Conservation (phyloP, 2,113 vertebrate species). For the Rissa tridactyla region DNA sequence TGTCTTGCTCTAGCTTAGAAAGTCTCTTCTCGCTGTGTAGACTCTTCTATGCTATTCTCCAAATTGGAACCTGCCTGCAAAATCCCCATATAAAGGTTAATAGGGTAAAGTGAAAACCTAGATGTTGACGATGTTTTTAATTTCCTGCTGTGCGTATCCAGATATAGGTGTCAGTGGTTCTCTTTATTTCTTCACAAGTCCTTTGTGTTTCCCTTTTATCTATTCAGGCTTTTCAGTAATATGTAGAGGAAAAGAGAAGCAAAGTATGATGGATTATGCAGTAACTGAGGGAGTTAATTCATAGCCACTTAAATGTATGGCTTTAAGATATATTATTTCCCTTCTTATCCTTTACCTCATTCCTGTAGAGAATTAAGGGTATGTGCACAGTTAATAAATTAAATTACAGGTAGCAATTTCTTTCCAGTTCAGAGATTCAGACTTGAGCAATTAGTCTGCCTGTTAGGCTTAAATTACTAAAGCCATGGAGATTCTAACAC, state of each 20-base stretch:
- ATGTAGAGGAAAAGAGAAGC: neutral
- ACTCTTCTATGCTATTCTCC: neutral
- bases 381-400: neutral
- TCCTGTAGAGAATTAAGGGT: neutral
- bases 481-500: neutral
- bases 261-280: slow-evolving; percentile 11
- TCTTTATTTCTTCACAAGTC: neutral
- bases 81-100: neutral
- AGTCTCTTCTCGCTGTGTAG: neutral
- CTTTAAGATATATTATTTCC: slow-evolving; percentile 18
- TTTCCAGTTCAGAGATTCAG: slow-evolving; percentile 4
- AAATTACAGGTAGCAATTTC: neutral
- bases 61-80: neutral
- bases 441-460: neutral
- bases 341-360: neutral
- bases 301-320: neutral
- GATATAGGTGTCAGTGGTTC: neutral
- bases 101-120: neutral
- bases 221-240: neutral
- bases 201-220: neutral
- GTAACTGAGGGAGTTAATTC: slow-evolving; percentile 10
- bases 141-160: neutral
- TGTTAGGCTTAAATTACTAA: neutral
- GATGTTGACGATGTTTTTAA: neutral
- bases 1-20: neutral